Conservation (phyloP, 2,888 invertebrate genomes). For the Cenopis cana region DNA sequence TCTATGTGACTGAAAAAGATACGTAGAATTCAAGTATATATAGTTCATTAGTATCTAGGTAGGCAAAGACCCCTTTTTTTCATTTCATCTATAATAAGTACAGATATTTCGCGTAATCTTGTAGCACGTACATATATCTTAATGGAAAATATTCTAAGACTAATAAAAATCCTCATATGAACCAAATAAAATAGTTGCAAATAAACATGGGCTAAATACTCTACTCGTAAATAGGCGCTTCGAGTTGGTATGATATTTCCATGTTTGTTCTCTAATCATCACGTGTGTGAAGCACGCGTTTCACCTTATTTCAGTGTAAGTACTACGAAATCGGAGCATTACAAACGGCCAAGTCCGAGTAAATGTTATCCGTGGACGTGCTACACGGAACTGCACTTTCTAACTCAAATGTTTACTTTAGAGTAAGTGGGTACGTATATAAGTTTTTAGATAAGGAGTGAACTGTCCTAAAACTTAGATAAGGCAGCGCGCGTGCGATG, state of each 20-base stretch:
- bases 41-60: too few species aligned
- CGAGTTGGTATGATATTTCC: conserved; percentile 25
- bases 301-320: conserved; percentile 60
- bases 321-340: conserved; percentile 72
- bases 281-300: conserved; percentile 51
- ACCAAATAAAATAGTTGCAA: not conserved
- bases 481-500: conserved; percentile 65
- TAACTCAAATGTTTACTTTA: conserved; percentile 80
- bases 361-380: conserved; percentile 74
- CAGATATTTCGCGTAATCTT: not conserved
- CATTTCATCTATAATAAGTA: not conserved
- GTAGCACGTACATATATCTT: not conserved
- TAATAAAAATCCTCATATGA: not conserved
- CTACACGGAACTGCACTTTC: conserved; percentile 84
- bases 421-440: conserved; percentile 72
- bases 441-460: conserved; percentile 75
- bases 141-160: not conserved
- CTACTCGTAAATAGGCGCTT: conserved; percentile 35
- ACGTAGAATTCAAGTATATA: too few species aligned
- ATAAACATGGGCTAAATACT: not conserved
- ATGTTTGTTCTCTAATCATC: conserved; percentile 65
- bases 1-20: too few species aligned
- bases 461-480: conserved; percentile 76
- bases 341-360: conserved; percentile 71
- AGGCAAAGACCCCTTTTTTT: too few species aligned